Conservation (phyloP, 2,797 vertebrate genomes). For the Gymnothorax reevesii region DNA sequence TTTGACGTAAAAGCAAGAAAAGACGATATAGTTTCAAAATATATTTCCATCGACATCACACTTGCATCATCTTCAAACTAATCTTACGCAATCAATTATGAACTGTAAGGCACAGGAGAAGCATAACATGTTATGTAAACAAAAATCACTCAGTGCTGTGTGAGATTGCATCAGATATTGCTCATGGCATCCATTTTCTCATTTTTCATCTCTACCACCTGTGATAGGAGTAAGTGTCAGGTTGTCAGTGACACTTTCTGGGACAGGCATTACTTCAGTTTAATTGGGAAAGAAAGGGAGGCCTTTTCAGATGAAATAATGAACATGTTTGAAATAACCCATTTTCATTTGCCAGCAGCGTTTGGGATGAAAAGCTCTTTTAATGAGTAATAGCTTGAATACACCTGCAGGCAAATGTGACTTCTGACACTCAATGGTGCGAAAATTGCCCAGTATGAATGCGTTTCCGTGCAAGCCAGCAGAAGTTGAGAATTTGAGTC, state of each 20-base stretch:
- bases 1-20: neutral
- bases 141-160: neutral
- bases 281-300: neutral
- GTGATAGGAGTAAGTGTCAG: neutral
- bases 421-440: neutral
- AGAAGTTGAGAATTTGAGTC: too few species aligned
- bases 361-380: neutral
- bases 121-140: neutral
- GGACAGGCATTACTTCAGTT: neutral
- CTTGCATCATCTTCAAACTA: neutral
- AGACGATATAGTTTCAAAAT: neutral
- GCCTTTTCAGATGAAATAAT: neutral
- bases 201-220: neutral
- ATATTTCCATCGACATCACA: neutral
- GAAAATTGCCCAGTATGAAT: neutral
- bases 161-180: neutral
- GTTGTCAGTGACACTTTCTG: neutral
- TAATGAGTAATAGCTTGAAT: neutral
- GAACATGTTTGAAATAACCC: neutral
- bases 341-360: neutral
- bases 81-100: neutral
- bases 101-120: neutral
- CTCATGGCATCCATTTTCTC: neutral
- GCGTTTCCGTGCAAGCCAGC: too few species aligned
- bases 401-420: neutral